A percentile compares a stretch with the other conserved stretches of the same genome.
These are phyloP conservation scores for Netelia inedita DNA, from an alignment of 2,888 invertebrate genomes.

Conservation along the genomic window DNA sequence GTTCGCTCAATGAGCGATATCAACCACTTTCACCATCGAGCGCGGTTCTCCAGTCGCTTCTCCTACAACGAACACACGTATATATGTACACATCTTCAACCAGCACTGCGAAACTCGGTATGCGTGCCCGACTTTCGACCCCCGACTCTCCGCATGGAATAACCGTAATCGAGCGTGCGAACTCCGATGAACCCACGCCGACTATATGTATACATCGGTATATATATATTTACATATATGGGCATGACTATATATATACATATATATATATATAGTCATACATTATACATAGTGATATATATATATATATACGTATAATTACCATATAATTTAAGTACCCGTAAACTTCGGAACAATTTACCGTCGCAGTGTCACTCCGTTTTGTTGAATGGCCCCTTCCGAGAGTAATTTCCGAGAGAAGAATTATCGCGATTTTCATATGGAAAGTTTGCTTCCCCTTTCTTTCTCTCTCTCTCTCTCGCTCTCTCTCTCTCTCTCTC, in stretches of 20 bases:
- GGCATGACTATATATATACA: background rate
- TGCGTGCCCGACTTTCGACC: conserved; percentile 65
- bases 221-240: no score
- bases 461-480: conserved; percentile 3
- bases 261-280: background rate
- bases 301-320: background rate
- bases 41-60: conserved; percentile 35
- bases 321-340: conserved; percentile 7
- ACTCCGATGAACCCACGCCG: conserved; percentile 50
- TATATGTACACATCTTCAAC: background rate
- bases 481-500: conserved; percentile 4
- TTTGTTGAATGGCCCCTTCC: conserved; percentile 2
- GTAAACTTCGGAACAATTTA: conserved; percentile 9
- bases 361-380: background rate
- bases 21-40: conserved; percentile 69
- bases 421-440: conserved; percentile 37
- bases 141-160: conserved; percentile 48
- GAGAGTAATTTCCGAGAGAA: conserved; percentile 4
- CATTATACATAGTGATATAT: background rate
- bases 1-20: conserved; percentile 64
- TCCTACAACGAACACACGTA: conserved; percentile 35
- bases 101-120: conserved; percentile 3
- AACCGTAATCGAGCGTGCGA: conserved; percentile 65
- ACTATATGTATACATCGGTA: background rate
- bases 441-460: conserved; percentile 52